Base-by-base conservation (phyloP, 2,888 invertebrate species). In the Alloplasta piceator region DNA sequence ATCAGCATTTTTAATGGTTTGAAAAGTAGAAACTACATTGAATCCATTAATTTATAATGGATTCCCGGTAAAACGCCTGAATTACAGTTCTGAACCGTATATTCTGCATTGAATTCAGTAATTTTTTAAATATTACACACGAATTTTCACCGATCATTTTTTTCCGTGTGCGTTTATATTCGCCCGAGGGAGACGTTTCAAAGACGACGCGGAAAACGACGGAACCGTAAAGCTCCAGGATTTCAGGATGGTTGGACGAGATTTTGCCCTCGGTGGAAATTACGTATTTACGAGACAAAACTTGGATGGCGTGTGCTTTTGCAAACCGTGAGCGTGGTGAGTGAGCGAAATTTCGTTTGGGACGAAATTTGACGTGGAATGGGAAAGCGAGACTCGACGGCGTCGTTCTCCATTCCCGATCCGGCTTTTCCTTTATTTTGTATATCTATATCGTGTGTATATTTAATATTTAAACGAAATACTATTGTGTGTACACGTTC, bases 251-350 rank as follows among this genome's bases (percentile, higher is more conserved):
- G 63, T 82, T 81, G 79, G 71, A 84, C 83, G 84, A 85, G 86
- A 89, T 88, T 87, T 85, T 78, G 50, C 78, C 82, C 76, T 66
- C 86, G 82, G 12, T 52, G 52, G 80, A 86, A 86, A 88, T 89
- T 88, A 89, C 87, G 87, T 87, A 89, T 89, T 89, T 89, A 89
- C 87, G 87, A 85, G 87, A 83, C 83, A 84, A 88, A 89, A 88
- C 85, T 87, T 86, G 85, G 61, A 60, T 14, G 50, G 61, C 12
- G 52, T 67, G 55, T 52, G 14, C 39, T 16, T 43, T 46, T 9
- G 43, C 14, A 50, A 5, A 38, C 67, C 52, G 83, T 75, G 85
- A 86, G 26, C 26, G 26, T 26, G 26, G 26, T 26, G 26, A 26
- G 26, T 26, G 85, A 68, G 81, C 78, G 85, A 82, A 86, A 88